These are phyloP conservation scores for Psilopsiagon aymara DNA, from an alignment of 2,113 vertebrate genomes.

Conservation along the genomic window DNA sequence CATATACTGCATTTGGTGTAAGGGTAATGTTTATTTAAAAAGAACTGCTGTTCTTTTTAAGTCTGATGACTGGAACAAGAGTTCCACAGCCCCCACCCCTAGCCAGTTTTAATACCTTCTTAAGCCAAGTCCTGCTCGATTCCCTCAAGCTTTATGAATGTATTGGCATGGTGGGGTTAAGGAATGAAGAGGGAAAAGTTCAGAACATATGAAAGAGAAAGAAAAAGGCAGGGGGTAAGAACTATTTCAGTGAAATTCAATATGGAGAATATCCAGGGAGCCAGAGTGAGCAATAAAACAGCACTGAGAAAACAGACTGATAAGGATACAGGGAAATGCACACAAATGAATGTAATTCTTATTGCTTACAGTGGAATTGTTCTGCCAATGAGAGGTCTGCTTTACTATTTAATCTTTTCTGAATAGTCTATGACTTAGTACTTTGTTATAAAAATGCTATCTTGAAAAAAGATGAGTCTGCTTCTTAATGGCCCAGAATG, in stretches of 20 bases:
- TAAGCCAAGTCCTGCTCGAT: background rate
- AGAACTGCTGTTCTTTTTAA: background rate
- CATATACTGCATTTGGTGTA: background rate
- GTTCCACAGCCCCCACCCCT: background rate
- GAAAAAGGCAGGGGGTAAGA: background rate
- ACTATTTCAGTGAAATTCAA: background rate
- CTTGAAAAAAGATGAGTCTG: slow-evolving; percentile 23
- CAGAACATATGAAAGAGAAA: background rate
- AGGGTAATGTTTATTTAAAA: background rate
- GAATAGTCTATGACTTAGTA: background rate
- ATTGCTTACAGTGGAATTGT: background rate
- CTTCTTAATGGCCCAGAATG: slow-evolving; percentile 51
- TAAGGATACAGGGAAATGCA: background rate
- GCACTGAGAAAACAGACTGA: background rate
- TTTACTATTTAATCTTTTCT: background rate
- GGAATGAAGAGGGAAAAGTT: background rate
- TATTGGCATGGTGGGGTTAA: background rate
- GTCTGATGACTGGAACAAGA: too few relatives aligned
- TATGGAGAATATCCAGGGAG: background rate
- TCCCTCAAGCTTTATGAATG: background rate
- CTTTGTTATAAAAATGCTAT: background rate
- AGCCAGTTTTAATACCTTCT: background rate
- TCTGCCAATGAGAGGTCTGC: background rate
- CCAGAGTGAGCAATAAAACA: background rate
- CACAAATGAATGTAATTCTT: background rate